These are phyloP conservation scores for Anguilla obscura DNA, from an alignment of 2,797 vertebrate genomes.

Conservation along the genomic window DNA sequence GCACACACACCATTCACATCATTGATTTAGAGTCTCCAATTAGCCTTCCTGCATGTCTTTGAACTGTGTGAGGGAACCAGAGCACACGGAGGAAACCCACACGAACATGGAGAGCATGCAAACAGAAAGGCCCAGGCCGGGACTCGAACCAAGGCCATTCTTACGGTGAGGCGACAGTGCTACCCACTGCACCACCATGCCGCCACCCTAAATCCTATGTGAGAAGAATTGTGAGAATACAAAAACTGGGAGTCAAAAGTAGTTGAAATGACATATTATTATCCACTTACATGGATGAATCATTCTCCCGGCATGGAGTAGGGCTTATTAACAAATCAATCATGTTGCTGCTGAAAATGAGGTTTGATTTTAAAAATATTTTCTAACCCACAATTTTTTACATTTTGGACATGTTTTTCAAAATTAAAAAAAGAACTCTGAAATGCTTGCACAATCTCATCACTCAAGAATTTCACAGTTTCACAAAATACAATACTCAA, in stretches of 20 bases:
- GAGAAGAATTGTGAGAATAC: background rate
- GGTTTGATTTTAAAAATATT: background rate
- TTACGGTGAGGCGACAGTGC: too few relatives aligned
- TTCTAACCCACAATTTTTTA: background rate
- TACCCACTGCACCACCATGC: too few relatives aligned
- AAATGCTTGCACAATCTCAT: background rate
- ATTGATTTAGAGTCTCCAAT: too few relatives aligned
- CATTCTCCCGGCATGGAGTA: background rate
- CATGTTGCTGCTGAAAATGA: background rate
- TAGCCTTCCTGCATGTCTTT: too few relatives aligned
- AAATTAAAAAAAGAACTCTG: background rate
- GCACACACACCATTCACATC: too few relatives aligned
- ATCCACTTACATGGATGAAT: background rate
- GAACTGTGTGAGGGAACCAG: too few relatives aligned
- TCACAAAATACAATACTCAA: background rate
- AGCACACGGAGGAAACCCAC: too few relatives aligned
- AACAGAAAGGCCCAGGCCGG: too few relatives aligned
- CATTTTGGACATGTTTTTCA: background rate
- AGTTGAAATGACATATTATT: background rate
- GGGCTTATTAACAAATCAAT: background rate
- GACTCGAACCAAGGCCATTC: too few relatives aligned
- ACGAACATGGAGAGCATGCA: too few relatives aligned
- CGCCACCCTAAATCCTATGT: background rate
- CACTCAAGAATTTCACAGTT: background rate
- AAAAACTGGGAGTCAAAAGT: background rate